Evolutionary conservation across 2,113 vertebrate species (phyloP).

Genomic region (Pantherophis guttatus): DNA sequence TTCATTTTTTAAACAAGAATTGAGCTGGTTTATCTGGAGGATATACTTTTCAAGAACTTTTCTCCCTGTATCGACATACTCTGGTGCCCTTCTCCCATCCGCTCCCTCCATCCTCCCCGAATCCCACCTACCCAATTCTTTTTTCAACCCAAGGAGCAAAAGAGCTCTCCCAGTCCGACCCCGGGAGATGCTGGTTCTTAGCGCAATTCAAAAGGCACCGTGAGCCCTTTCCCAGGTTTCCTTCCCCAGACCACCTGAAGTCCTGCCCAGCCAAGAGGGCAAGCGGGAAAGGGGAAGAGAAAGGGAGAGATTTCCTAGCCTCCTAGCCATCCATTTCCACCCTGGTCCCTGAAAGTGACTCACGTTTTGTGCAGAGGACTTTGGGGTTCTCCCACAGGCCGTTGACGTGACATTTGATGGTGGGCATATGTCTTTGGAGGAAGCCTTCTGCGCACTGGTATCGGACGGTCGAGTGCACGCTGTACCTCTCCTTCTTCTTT

Average conservation of each 20-base stretch:
- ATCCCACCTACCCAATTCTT: not conserved
- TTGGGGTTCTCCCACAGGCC: slow-evolving; percentile 93
- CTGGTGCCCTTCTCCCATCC: not conserved
- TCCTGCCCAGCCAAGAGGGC: not conserved
- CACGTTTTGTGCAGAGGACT: slow-evolving; percentile 92
- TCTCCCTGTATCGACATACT: no score
- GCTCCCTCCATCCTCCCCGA: not conserved
- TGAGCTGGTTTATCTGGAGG: not conserved
- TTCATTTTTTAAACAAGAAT: not conserved
- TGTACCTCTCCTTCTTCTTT: slow-evolving; percentile 83
- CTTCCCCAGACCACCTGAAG: not conserved
- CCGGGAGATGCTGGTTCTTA: not conserved
- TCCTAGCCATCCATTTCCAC: not conserved
- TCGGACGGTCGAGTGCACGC: slow-evolving; percentile 85
- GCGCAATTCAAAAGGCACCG: not conserved
- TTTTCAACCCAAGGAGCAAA: not conserved
- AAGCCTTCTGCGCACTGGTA: slow-evolving; percentile 91
- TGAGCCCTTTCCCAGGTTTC: not conserved
- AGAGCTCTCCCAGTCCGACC: not conserved
- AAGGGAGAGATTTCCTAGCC: not conserved
- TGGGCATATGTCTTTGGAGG: slow-evolving; percentile 85
- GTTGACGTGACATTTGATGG: slow-evolving; percentile 84
- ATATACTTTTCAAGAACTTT: not conserved
- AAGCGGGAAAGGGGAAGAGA: not conserved
- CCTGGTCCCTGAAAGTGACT: slow-evolving; percentile 19